A percentile compares a stretch with the other conserved stretches of the same genome.
phyloP scores from a whole-genome alignment of 2,888 invertebrate species.

The Punctoribates punctum region DNA sequence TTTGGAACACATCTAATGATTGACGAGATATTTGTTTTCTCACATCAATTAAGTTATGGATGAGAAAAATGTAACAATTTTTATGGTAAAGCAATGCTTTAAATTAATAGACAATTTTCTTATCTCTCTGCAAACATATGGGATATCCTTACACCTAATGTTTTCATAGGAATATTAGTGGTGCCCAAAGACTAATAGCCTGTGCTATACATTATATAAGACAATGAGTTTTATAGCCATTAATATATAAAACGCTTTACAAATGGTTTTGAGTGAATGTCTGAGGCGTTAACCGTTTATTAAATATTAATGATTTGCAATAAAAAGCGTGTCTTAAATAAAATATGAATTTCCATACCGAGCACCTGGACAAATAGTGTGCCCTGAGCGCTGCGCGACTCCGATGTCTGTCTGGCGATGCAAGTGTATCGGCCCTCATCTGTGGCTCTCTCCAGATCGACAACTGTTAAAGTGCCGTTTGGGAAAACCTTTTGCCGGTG shows the following conservation, averaged over 20 bases:
- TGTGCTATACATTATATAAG: conserved; percentile 9
- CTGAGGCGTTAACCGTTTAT: conserved; percentile 25
- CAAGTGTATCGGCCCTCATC: conserved; percentile 55
- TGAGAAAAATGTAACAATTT: not conserved
- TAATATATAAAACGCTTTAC: conserved; percentile 4
- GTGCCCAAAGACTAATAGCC: not conserved
- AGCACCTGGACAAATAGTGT: conserved; percentile 52
- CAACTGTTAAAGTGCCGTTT: conserved; percentile 54
- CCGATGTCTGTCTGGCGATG: conserved; percentile 52
- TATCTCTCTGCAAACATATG: conserved; percentile 16
- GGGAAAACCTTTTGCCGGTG: conserved; percentile 53
- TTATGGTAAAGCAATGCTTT: conserved; percentile 13
- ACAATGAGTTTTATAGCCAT: conserved; percentile 22
- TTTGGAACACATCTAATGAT: not conserved
- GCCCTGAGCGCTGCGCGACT: conserved; percentile 51
- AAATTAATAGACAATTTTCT: conserved; percentile 34
- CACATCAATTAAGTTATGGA: conserved; percentile 13
- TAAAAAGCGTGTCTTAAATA: conserved; percentile 27
- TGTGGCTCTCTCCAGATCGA: conserved; percentile 52
- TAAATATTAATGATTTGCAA: conserved; percentile 24
- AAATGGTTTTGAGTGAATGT: conserved; percentile 27
- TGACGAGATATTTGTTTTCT: not conserved
- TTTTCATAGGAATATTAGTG: not conserved
- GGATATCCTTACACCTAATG: conserved; percentile 20
- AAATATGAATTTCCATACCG: conserved; percentile 51